Evolutionary conservation across 2,888 invertebrate genomes (phyloP).

Genomic region (Drosophila rubida): DNA sequence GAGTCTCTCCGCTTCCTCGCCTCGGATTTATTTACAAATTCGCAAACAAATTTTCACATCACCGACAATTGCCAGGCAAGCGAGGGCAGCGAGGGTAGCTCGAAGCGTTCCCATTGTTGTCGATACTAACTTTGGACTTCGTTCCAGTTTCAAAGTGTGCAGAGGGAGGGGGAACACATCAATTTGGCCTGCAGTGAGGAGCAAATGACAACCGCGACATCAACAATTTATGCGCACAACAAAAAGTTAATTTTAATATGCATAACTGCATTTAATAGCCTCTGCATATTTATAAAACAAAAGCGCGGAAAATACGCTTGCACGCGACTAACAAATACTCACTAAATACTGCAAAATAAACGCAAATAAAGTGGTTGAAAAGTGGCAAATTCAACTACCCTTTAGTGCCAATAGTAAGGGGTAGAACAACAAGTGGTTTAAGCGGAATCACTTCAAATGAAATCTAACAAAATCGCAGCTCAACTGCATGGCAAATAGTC

Average conservation of each 20-base stretch:
- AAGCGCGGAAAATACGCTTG: background rate
- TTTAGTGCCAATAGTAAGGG: too few species aligned
- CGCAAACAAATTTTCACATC: slow-evolving; percentile 77
- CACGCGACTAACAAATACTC: slow-evolving; percentile 5
- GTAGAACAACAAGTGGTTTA: slow-evolving; percentile 6
- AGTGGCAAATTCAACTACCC: too few species aligned
- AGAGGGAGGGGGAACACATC: slow-evolving; percentile 42
- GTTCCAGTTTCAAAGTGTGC: slow-evolving; percentile 12
- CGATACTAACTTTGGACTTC: slow-evolving; percentile 6
- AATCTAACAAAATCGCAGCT: slow-evolving; percentile 40
- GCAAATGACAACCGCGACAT: slow-evolving; percentile 49
- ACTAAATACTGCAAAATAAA: too few species aligned
- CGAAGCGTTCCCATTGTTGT: background rate
- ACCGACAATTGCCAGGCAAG: slow-evolving; percentile 24
- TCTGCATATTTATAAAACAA: slow-evolving; percentile 61
- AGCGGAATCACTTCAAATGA: slow-evolving; percentile 17
- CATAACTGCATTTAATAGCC: slow-evolving; percentile 75
- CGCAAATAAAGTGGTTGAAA: too few species aligned
- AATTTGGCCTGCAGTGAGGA: slow-evolving; percentile 35
- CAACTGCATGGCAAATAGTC: slow-evolving; percentile 64
- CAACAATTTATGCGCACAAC: slow-evolving; percentile 60
- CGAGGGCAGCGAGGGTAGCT: background rate
- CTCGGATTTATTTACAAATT: slow-evolving; percentile 78
- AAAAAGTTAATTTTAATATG: slow-evolving; percentile 64
- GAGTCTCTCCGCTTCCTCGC: slow-evolving; percentile 7